Percentiles rank a stretch among this genome's conserved stretches.
phyloP scores from a whole-genome alignment of 2,797 vertebrate genomes.

The Chaetophractus vellerosus region DNA sequence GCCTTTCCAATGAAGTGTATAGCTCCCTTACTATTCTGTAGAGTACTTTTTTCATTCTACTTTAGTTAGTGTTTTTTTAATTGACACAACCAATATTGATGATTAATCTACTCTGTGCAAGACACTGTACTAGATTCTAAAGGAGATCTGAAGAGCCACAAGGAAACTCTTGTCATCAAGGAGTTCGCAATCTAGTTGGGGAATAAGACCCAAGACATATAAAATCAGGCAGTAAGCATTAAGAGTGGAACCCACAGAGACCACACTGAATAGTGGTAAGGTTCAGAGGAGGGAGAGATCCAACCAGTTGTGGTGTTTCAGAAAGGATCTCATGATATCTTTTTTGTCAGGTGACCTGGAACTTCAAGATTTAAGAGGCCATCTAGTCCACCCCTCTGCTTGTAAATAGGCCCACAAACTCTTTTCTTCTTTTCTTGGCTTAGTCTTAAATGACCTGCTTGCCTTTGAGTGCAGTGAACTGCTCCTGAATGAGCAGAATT shows the following conservation, averaged over 20 bases:
- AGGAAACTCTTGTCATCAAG: background rate
- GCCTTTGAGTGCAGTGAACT: background rate
- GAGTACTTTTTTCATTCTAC: background rate
- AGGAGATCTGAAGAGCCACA: background rate
- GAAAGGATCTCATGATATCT: background rate
- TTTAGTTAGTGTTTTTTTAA: background rate
- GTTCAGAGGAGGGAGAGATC: background rate
- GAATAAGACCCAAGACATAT: background rate
- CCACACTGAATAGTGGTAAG: background rate
- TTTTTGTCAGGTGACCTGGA: background rate
- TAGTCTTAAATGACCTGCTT: slow-evolving; percentile 14
- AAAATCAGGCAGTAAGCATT: background rate
- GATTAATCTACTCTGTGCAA: background rate
- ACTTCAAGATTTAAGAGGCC: background rate
- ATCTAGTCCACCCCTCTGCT: background rate
- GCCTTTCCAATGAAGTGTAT: background rate
- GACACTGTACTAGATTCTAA: background rate
- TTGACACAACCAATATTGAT: background rate
- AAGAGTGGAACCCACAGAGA: background rate
- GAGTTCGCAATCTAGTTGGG: background rate
- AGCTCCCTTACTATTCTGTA: background rate
- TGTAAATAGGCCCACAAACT: background rate
- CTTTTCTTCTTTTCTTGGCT: background rate
- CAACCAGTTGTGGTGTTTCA: background rate
- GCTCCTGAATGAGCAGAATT: background rate